These are phyloP conservation scores for Tipula helvola DNA, from an alignment of 2,888 invertebrate genomes.

Conservation along the genomic window DNA sequence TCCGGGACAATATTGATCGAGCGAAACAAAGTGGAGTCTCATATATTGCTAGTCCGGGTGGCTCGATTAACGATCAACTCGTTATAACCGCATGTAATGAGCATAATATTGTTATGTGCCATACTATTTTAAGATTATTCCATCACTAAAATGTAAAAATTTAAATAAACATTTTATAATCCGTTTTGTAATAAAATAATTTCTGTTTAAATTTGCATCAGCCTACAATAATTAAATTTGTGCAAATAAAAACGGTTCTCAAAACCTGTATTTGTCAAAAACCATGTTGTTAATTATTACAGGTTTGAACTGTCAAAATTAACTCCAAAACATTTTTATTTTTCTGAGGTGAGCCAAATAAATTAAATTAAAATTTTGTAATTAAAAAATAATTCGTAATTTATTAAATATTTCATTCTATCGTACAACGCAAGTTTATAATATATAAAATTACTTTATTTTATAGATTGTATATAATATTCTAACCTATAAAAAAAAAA, in stretches of 20 bases:
- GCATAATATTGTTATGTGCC: conserved; percentile 73
- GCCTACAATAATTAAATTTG: background rate
- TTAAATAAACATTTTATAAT: conserved; percentile 5
- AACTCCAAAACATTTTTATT: background rate
- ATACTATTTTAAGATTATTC: conserved; percentile 84
- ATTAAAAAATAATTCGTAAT: background rate
- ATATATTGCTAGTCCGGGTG: conserved; percentile 86
- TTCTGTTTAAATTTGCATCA: background rate
- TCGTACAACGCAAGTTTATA: background rate
- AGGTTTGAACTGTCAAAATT: background rate
- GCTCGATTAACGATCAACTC: conserved; percentile 84
- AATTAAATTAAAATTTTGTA: background rate
- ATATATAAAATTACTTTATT: background rate
- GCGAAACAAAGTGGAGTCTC: conserved; percentile 85
- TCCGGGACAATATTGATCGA: conserved; percentile 92
- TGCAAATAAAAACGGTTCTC: background rate
- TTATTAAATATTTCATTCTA: background rate
- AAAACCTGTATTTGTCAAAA: background rate
- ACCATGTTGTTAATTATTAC: background rate
- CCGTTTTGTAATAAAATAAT: background rate
- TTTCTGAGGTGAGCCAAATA: background rate
- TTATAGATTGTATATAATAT: background rate
- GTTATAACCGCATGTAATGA: conserved; percentile 88
- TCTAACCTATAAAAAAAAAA: background rate
- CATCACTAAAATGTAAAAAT: conserved; percentile 54